These are phyloP conservation scores for Dendrolimus punctatus DNA, from an alignment of 1,140 invertebrate genomes.

Conservation along the genomic window DNA sequence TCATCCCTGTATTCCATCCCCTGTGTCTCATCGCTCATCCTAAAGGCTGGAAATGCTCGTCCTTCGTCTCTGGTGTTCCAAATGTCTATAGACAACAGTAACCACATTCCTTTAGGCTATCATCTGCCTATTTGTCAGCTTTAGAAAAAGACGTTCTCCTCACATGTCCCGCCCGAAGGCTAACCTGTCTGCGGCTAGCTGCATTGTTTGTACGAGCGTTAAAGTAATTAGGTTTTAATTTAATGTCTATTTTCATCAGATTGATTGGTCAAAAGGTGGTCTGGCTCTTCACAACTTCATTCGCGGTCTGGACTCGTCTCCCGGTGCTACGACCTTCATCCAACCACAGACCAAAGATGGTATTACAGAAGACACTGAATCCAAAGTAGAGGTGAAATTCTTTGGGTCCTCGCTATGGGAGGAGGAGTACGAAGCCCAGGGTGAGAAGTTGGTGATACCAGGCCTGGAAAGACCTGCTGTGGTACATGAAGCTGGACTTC, in stretches of 20 bases:
- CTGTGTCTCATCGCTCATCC: too few relatives aligned
- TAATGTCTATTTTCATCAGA: slow-evolving; percentile 52
- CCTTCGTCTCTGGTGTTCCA: too few relatives aligned
- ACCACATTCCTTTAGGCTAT: too few relatives aligned
- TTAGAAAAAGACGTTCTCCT: too few relatives aligned
- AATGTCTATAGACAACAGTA: too few relatives aligned
- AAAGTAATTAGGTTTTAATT: neutral
- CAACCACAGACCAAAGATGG: slow-evolving; percentile 67
- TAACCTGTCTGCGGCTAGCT: too few relatives aligned
- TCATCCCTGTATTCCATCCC: too few relatives aligned
- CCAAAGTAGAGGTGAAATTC: slow-evolving; percentile 77
- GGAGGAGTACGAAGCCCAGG: slow-evolving; percentile 72
- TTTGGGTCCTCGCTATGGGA: slow-evolving; percentile 88
- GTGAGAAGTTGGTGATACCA: slow-evolving; percentile 76
- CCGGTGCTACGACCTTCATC: slow-evolving; percentile 88
- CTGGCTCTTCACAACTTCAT: slow-evolving; percentile 92
- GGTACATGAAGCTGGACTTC: slow-evolving; percentile 84
- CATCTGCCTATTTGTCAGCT: too few relatives aligned
- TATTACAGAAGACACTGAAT: slow-evolving; percentile 39
- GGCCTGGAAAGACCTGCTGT: slow-evolving; percentile 76
- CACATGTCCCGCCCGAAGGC: too few relatives aligned
- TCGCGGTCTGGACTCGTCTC: slow-evolving; percentile 92
- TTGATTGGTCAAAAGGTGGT: slow-evolving; percentile 82
- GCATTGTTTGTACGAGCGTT: too few relatives aligned
- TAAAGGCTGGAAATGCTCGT: too few relatives aligned